Percentiles rank a stretch among this genome's conserved stretches.
phyloP scores from a whole-genome alignment of 2,113 vertebrate genomes.

The Otus sunia region DNA sequence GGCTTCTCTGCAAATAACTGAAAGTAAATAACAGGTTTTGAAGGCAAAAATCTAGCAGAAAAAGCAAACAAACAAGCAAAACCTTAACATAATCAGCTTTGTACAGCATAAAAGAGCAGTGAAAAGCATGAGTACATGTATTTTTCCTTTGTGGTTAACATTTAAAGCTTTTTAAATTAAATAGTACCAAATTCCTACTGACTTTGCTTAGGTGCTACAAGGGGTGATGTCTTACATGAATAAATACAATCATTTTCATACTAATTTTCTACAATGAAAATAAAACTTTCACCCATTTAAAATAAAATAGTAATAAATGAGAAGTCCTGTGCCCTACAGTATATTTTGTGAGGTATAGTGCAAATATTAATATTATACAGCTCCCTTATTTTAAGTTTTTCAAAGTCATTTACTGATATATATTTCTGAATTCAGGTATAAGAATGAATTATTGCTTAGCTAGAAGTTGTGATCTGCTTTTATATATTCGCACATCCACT shows the following conservation, averaged over 20 bases:
- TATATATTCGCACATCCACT: neutral
- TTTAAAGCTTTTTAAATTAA: neutral
- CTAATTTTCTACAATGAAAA: neutral
- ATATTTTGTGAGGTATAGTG: neutral
- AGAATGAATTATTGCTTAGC: neutral
- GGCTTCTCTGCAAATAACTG: neutral
- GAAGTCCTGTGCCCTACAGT: neutral
- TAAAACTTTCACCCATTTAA: neutral
- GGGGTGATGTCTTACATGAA: neutral
- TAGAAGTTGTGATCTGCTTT: conserved; percentile 6
- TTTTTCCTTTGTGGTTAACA: neutral
- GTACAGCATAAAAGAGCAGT: neutral
- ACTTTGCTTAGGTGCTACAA: neutral
- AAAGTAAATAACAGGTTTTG: neutral
- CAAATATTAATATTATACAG: conserved; percentile 12
- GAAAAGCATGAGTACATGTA: neutral
- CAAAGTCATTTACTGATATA: conserved; percentile 13
- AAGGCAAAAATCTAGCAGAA: neutral
- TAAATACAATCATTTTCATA: neutral
- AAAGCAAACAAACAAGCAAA: neutral
- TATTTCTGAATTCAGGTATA: neutral
- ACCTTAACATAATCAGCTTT: neutral
- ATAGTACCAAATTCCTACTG: neutral
- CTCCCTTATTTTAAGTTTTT: conserved; percentile 23
- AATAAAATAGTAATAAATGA: neutral